Percentiles rank a stretch among this genome's conserved stretches.
These are phyloP conservation scores for Geodia barretti DNA, from an alignment of 37 sponge, comb jelly and placozoan species.

Conservation along the genomic window DNA sequence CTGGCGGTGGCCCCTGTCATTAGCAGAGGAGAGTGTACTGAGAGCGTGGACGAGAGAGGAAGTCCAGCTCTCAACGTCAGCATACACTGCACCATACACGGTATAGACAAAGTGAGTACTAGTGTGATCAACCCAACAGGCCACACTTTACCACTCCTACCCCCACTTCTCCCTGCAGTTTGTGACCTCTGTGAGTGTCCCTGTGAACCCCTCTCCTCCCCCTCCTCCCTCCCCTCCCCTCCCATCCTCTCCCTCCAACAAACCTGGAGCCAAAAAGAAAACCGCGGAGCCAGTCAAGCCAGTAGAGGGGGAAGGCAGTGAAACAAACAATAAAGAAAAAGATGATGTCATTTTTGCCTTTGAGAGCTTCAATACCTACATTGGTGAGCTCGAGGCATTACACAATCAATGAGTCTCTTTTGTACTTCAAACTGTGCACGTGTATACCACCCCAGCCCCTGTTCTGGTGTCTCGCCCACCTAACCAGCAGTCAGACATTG, in stretches of 20 bases:
- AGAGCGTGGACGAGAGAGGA: conserved; percentile 55
- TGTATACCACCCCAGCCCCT: not conserved
- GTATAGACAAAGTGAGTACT: conserved; percentile 52
- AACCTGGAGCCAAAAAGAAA: not conserved
- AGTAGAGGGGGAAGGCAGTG: not conserved
- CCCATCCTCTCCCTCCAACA: not conserved
- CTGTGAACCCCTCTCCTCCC: not conserved
- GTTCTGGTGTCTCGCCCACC: not conserved
- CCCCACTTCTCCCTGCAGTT: not conserved
- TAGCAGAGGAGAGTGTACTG: not conserved
- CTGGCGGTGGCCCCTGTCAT: conserved; percentile 53
- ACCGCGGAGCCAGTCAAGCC: not conserved
- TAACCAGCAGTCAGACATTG: not conserved
- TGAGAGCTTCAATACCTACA: not conserved
- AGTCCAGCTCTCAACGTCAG: conserved; percentile 30
- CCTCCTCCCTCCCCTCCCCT: not conserved
- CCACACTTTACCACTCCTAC: no score
- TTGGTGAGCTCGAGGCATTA: not conserved
- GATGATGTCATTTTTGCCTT: not conserved
- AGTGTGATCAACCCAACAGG: no score
- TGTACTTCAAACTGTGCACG: no score
- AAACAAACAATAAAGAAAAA: not conserved
- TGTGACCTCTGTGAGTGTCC: not conserved
- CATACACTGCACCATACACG: conserved; percentile 59
- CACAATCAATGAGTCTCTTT: no score